phyloP scores from a whole-genome alignment of 2,888 invertebrate genomes.

The Pseudolycoriella hygida region DNA sequence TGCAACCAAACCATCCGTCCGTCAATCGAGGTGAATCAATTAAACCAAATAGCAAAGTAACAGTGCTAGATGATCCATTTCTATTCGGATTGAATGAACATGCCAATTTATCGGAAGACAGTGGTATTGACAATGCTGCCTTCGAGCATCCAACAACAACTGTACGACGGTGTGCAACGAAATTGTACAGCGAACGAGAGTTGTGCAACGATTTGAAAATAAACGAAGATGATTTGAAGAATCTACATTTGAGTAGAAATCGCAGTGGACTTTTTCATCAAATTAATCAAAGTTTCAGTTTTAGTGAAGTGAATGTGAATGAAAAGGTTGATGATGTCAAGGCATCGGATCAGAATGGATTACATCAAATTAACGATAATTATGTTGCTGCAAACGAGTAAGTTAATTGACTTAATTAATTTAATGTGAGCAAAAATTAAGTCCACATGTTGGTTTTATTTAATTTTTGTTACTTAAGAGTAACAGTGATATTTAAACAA shows the following conservation, averaged over 20 bases:
- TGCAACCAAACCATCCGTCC: not conserved
- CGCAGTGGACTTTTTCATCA: constrained; percentile 20
- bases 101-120: constrained; percentile 6
- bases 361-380: too few species aligned
- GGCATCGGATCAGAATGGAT: not conserved
- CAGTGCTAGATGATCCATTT: constrained; percentile 29
- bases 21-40: constrained; percentile 13
- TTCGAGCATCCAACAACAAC: not conserved
- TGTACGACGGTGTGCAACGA: not conserved
- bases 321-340: not conserved
- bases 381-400: too few species aligned
- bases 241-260: constrained; percentile 26
- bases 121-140: constrained; percentile 2
- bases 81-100: constrained; percentile 22
- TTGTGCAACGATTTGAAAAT: constrained; percentile 16
- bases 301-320: not conserved
- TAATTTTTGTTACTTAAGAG: too few species aligned
- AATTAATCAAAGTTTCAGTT: not conserved
- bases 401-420: too few species aligned
- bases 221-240: constrained; percentile 25
- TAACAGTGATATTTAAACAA: too few species aligned
- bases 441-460: too few species aligned
- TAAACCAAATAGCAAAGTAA: constrained; percentile 17
- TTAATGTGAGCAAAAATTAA: too few species aligned
- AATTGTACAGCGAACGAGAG: not conserved